Evolutionary conservation across 2,888 invertebrate species (phyloP).

Genomic region (Rhogogaster chlorosoma): DNA sequence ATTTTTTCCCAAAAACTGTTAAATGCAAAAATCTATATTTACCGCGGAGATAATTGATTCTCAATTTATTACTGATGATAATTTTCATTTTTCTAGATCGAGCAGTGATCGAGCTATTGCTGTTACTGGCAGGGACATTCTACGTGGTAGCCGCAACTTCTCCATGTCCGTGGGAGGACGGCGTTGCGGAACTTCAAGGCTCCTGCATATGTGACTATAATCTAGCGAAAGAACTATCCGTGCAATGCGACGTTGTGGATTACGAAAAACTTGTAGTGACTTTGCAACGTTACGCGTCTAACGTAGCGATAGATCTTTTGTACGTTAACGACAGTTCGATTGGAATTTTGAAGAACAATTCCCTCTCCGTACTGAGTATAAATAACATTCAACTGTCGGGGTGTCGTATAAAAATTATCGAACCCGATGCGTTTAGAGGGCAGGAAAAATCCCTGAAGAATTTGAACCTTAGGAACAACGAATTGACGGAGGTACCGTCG

Average conservation of each 20-base stretch:
- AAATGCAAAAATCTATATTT: background rate
- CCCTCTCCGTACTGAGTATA: constrained; percentile 85
- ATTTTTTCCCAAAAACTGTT: background rate
- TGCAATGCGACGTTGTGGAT: constrained; percentile 95
- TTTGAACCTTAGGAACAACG: constrained; percentile 92
- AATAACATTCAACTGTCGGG: constrained; percentile 92
- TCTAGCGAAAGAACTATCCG: constrained; percentile 90
- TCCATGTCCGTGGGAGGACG: constrained; percentile 92
- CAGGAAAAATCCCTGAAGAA: constrained; percentile 90
- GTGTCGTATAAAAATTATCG: constrained; percentile 87
- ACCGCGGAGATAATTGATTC: background rate
- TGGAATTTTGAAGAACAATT: constrained; percentile 83
- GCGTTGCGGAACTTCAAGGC: constrained; percentile 87
- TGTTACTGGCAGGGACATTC: constrained; percentile 61
- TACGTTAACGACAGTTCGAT: constrained; percentile 94
- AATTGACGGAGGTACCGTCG: constrained; percentile 88
- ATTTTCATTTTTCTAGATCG: constrained; percentile 6
- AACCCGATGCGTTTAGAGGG: constrained; percentile 88
- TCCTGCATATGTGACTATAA: constrained; percentile 94
- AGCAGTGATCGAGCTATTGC: constrained; percentile 56
- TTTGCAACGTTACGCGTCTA: constrained; percentile 84
- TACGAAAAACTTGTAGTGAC: constrained; percentile 87
- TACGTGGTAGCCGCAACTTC: constrained; percentile 75
- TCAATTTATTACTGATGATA: background rate
- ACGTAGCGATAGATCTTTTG: constrained; percentile 86